Percentiles rank a stretch among this genome's conserved stretches.
Conservation (phyloP, 1,140 invertebrate species). For the Planococcus citri region DNA sequence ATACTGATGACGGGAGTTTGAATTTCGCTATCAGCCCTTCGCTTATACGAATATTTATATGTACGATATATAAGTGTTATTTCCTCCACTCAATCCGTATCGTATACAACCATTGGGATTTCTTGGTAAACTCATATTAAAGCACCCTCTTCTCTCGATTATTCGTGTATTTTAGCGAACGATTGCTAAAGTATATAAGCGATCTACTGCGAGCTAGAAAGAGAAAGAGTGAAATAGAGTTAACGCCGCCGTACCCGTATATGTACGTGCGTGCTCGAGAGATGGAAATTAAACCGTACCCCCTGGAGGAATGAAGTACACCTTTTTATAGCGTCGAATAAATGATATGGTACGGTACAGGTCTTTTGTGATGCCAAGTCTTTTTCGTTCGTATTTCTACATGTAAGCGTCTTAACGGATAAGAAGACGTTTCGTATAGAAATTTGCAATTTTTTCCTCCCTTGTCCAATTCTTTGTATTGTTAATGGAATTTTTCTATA, state of each 20-base stretch:
- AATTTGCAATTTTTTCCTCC: too few species aligned
- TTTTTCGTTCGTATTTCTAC: neutral
- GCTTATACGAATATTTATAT: neutral
- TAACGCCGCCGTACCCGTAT: neutral
- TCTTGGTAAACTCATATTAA: neutral
- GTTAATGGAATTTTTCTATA: too few species aligned
- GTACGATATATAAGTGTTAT: neutral
- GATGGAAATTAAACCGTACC: conserved; percentile 1
- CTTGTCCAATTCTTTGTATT: too few species aligned
- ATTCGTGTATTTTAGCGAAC: neutral
- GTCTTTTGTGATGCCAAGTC: neutral
- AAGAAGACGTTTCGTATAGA: too few species aligned
- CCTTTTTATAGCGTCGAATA: neutral
- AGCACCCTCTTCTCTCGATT: neutral
- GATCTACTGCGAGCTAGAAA: neutral
- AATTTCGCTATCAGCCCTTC: neutral
- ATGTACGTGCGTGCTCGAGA: neutral
- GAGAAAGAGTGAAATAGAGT: too few species aligned
- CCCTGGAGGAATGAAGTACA: conserved; percentile 1
- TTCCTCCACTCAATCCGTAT: neutral
- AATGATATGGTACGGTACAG: neutral
- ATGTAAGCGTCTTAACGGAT: neutral
- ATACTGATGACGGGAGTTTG: too few species aligned
- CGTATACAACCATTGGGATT: neutral
- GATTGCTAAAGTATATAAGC: neutral